phyloP scores from a whole-genome alignment of 2,797 vertebrate genomes.

The Petrocephalus schoutedeni region DNA sequence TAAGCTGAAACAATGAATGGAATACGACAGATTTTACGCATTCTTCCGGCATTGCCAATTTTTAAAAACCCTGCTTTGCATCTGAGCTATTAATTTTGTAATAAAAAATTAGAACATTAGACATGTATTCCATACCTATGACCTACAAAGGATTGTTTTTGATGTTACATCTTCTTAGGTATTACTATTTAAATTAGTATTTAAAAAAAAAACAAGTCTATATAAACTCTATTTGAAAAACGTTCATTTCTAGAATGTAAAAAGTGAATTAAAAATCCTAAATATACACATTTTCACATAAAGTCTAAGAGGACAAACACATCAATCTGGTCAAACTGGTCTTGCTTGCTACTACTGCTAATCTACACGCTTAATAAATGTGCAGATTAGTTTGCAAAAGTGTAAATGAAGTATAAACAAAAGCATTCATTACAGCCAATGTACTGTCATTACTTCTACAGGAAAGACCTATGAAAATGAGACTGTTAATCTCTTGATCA shows the following conservation, averaged over 20 bases:
- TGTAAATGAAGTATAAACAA: background rate
- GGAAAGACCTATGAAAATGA: background rate
- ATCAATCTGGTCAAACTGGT: background rate
- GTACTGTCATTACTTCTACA: background rate
- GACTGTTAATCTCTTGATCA: background rate
- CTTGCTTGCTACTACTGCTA: background rate
- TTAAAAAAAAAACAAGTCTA: background rate
- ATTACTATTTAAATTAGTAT: background rate
- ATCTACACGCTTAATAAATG: background rate
- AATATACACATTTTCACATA: background rate
- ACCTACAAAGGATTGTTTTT: background rate
- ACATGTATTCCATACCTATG: background rate
- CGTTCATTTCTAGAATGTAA: background rate
- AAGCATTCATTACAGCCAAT: background rate
- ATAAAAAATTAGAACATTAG: background rate
- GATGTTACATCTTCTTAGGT: background rate
- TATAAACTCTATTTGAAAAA: background rate
- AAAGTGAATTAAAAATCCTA: background rate
- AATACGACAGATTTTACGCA: background rate
- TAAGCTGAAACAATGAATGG: background rate
- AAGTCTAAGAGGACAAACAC: background rate
- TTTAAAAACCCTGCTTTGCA: background rate
- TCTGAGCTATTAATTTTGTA: background rate
- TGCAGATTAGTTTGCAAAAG: background rate
- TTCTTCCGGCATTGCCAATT: background rate